Evolutionary conservation across 2,113 vertebrate species (phyloP).

Genomic region (Nanorana parkeri): DNA sequence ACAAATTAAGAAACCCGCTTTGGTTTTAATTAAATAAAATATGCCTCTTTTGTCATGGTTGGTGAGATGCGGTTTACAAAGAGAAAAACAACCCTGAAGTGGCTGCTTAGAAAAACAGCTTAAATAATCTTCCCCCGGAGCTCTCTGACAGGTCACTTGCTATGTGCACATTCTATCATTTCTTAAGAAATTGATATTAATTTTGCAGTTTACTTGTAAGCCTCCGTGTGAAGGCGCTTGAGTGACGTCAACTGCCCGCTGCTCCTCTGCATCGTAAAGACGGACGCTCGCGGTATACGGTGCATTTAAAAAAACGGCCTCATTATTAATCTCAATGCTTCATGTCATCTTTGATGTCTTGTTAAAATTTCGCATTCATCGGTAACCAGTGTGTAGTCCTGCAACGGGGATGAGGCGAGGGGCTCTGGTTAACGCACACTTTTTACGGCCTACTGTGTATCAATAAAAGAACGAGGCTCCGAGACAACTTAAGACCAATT

Average conservation of each 20-base stretch:
- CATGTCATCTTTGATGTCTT: neutral
- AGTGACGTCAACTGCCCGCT: slow-evolving; percentile 5
- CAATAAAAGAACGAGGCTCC: slow-evolving; percentile 18
- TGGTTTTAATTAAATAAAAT: no score
- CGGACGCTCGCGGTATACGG: neutral
- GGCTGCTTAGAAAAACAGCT: no score
- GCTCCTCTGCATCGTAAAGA: neutral
- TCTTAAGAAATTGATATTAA: slow-evolving; percentile 40
- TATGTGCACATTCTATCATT: slow-evolving; percentile 46
- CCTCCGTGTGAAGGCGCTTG: neutral
- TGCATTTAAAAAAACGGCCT: neutral
- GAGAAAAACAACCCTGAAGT: no score
- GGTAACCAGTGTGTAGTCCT: slow-evolving; percentile 20
- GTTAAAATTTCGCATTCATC: slow-evolving; percentile 20
- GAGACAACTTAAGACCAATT: slow-evolving; percentile 20
- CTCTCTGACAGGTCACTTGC: slow-evolving; percentile 61
- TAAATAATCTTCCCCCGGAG: no score
- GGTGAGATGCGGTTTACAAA: no score
- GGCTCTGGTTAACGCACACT: slow-evolving; percentile 22
- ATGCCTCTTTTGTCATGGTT: no score
- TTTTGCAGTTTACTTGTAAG: neutral
- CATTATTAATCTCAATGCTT: neutral
- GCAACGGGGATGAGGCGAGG: neutral
- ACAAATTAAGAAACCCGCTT: no score
- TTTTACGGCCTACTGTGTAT: slow-evolving; percentile 27